A percentile compares a stretch with the other conserved stretches of the same genome.
Evolutionary conservation across 1,140 invertebrate genomes (phyloP).

Genomic region (Drosophila parvula): DNA sequence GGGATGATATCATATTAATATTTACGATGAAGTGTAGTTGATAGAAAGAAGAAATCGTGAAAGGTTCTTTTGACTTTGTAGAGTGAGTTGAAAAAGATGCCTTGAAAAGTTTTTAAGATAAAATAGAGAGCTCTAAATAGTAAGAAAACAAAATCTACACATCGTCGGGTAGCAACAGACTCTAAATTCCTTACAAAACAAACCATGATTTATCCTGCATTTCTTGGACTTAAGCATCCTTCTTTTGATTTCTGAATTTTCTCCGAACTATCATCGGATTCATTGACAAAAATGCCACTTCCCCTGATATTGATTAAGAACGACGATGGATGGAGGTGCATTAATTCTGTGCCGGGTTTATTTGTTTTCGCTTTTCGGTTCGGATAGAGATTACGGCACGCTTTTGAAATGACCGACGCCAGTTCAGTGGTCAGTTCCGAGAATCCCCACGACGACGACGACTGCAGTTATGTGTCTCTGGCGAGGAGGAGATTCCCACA

Average conservation of each 20-base stretch:
- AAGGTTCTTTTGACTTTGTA: not conserved
- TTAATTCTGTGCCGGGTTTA: constrained; percentile 12
- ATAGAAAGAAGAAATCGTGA: not conserved
- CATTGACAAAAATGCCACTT: constrained; percentile 47
- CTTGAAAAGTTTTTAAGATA: too few relatives aligned
- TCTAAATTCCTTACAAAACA: not conserved
- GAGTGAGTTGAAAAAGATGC: too few relatives aligned
- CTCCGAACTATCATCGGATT: constrained; percentile 30
- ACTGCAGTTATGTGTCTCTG: constrained; percentile 34
- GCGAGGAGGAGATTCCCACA: constrained; percentile 53
- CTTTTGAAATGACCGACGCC: constrained; percentile 73
- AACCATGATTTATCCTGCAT: not conserved
- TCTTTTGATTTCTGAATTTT: not conserved
- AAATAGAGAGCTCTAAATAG: too few relatives aligned
- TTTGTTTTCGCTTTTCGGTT: constrained; percentile 10
- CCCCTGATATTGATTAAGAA: constrained; percentile 60
- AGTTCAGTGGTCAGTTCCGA: constrained; percentile 48
- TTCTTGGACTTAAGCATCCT: not conserved
- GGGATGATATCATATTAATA: constrained; percentile 12
- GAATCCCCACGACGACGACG: constrained; percentile 32
- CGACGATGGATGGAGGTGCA: constrained; percentile 27
- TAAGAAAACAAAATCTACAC: too few relatives aligned
- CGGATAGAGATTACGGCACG: constrained; percentile 42
- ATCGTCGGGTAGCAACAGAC: too few relatives aligned
- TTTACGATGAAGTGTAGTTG: not conserved